Conservation (phyloP, 1,140 invertebrate genomes). For the Drosophila sechellia region DNA sequence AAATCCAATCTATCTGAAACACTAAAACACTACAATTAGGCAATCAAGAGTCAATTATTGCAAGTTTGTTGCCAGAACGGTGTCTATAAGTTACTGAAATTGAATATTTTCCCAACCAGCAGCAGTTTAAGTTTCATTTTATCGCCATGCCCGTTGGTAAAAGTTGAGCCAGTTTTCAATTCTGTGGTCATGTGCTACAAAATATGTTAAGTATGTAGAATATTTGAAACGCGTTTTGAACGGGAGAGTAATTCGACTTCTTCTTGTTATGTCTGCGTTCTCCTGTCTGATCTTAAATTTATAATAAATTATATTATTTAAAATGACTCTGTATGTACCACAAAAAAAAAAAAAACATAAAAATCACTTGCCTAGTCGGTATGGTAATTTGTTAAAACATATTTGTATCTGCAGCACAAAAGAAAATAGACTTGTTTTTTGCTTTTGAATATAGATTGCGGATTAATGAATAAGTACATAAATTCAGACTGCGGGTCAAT, state of each 20-base stretch:
- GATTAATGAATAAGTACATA: slow-evolving; percentile 8
- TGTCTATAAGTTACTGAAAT: neutral
- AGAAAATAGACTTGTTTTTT: slow-evolving; percentile 12
- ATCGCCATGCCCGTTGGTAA: slow-evolving; percentile 4
- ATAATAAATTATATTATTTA: slow-evolving; percentile 8
- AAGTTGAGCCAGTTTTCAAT: slow-evolving; percentile 50
- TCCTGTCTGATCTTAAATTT: slow-evolving; percentile 2
- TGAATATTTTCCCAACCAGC: slow-evolving; percentile 19
- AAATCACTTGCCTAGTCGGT: slow-evolving; percentile 47
- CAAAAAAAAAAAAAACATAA: neutral
- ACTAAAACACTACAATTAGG: slow-evolving; percentile 1
- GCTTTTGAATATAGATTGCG: slow-evolving; percentile 3
- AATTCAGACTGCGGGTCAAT: slow-evolving; percentile 1
- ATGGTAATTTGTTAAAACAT: slow-evolving; percentile 51
- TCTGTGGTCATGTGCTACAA: slow-evolving; percentile 58
- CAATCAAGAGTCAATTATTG: slow-evolving; percentile 7
- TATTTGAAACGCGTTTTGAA: slow-evolving; percentile 36
- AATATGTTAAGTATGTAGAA: slow-evolving; percentile 53
- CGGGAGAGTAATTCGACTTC: slow-evolving; percentile 15
- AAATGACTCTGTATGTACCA: slow-evolving; percentile 3
- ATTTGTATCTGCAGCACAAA: slow-evolving; percentile 9
- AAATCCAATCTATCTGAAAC: neutral
- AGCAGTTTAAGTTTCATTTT: slow-evolving; percentile 8
- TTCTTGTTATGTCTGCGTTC: slow-evolving; percentile 23
- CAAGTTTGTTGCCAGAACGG: slow-evolving; percentile 1